Evolutionary conservation across 2,797 vertebrate species (phyloP), one percentile per base, ranked within the genome.

Genomic region (Hozukius guyotensis): DNA sequence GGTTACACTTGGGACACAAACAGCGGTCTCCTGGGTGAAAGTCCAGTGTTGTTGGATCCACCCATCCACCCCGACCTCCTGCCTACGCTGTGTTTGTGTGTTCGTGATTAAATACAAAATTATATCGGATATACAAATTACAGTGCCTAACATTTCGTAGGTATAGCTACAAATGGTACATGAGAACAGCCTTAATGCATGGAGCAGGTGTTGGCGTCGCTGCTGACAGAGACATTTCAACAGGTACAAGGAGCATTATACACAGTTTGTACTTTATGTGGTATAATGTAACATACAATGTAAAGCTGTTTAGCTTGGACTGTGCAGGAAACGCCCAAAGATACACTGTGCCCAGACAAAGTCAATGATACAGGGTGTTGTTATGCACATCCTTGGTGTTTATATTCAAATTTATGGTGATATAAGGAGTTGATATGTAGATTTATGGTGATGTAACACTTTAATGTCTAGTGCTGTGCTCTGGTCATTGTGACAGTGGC

Each of bases 391-490:
- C 12, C 27, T 22, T 4, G 32, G 24, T 62, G 46, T 46, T 42
- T 27, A 57, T 63, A 71, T 81, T 65, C 2, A 66, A 65, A 76
- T 76, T 4, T 76, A 65, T 70, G 78, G 6, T 34, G 29, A 64
- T 52, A 9, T 18, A 3, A 8, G 52, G 34, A 49, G 16, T 32
- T 63, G 34, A 55, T 75, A 57, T 71, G 66, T 29, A 70, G 29
- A 76, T 81, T 52, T 71, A 65, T 70, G 36, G 5, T 49, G 60
- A 75, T 32, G 14, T 12, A 20, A 20, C 3, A 24, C 8, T 56
- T 32, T 27, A 22, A 31, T 22, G 29, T 68, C 4, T 42, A 12
- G 65, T 25, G 34, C 14, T 32, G 14, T 34, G 34, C 1, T 9
- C 18, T 74, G 27, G 32, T 27, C n/a, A 57, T 49, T 59, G 59